Evolutionary conservation across 2,797 vertebrate species (phyloP), one percentile per base, ranked within the genome.

Genomic region (Nyctibius grandis): DNA sequence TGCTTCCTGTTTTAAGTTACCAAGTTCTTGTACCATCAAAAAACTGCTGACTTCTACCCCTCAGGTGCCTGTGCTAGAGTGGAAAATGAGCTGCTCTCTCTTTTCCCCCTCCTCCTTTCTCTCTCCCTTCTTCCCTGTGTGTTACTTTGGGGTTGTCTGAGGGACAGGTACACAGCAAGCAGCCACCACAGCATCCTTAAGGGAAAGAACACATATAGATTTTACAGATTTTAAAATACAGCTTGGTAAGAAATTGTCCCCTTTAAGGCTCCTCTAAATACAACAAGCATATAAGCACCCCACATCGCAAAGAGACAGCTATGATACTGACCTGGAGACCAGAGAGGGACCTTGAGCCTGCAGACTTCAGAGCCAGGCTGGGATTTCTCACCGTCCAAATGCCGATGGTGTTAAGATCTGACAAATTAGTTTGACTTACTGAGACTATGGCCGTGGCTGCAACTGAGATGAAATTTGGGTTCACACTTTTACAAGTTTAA

Each of bases 1-100:
- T 77, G 74, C 81, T 96, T 96, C 95, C 95, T 93, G 96, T 95
- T 96, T 96, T 91, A 97, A 95, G 87, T 93, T 93, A 88, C 94
- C 5, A 7, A 68, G 86, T 86, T 92, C 82, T 76, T 70, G 42
- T 84, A 88, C 53, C 0, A 4, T 84, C 85, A 85, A 83, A 93
- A 85, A 91, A 80, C 42, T 92, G 93, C 65, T 88, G 93, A 92
- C 89, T 94, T 92, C 45, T 40, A 79, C 80, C 45, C 89, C 57
- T 83, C 85, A 90, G 70, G 84, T 95, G 80, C 29, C 83, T 82
- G 64, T 57, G 50, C 47, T 77, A 79, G 69, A 96, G 79, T 75
- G 76, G 79, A 95, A 95, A 95, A 90, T 79, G 88, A 95, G 74
- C 69, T 84, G 48, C 22, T 93, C 42, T 56, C 73, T 82, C 67